A percentile compares a stretch with the other conserved stretches of the same genome.
Conservation (phyloP, 2,113 vertebrate genomes). For the Nettapus auritus region DNA sequence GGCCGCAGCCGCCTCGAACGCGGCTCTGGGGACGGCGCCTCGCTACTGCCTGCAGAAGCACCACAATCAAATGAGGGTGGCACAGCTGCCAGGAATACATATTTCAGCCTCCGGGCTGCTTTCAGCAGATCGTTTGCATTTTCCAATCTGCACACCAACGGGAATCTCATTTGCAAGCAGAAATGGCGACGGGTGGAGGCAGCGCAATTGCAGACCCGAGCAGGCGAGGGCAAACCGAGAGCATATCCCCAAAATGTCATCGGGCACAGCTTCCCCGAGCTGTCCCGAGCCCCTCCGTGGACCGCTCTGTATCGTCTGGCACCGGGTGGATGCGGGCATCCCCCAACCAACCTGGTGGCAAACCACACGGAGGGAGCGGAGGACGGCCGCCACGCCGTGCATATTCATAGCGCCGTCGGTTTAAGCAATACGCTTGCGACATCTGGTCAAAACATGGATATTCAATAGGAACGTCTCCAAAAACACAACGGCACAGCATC, state of each 20-base stretch:
- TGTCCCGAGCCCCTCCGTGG: background rate
- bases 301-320: background rate
- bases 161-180: constrained; percentile 30
- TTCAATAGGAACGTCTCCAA: background rate
- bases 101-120: constrained; percentile 58
- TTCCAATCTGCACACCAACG: background rate
- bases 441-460: background rate
- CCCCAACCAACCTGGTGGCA: background rate
- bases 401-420: background rate
- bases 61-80: constrained; percentile 29
- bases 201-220: background rate
- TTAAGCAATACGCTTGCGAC: background rate
- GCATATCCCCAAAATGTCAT: background rate
- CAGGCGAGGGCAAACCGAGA: background rate
- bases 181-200: background rate
- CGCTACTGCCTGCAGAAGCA: constrained; percentile 52
- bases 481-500: background rate
- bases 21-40: constrained; percentile 38
- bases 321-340: background rate
- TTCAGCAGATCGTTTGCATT: constrained; percentile 52
- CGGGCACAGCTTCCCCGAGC: fast-evolving
- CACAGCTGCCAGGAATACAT: constrained; percentile 50
- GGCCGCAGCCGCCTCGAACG: constrained; percentile 39
- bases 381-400: background rate
- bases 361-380: background rate